Conservation (phyloP, 2,113 vertebrate genomes). For the Salminus brasiliensis region DNA sequence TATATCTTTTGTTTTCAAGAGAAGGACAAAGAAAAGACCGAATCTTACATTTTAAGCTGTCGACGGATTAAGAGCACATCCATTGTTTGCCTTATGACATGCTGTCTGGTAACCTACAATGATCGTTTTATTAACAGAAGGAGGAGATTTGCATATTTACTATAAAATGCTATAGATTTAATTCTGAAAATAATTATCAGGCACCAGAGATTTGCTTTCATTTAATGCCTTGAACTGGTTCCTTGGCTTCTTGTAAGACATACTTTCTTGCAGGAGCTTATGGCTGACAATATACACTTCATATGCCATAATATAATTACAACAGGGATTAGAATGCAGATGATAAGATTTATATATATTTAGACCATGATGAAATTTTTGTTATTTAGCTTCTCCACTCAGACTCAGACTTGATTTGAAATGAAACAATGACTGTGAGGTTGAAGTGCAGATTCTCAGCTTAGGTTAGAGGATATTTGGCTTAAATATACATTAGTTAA, state of each 20-base stretch:
- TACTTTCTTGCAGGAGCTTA: slow-evolving; percentile 59
- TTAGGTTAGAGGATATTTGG: not conserved
- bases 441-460: not conserved
- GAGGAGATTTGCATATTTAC: slow-evolving; percentile 1
- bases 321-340: slow-evolving; percentile 67
- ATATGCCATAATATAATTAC: slow-evolving; percentile 66
- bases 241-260: not conserved
- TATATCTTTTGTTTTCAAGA: too few relatives aligned
- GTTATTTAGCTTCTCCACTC: not conserved
- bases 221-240: slow-evolving; percentile 15
- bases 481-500: not conserved
- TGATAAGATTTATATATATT: not conserved
- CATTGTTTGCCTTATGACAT: slow-evolving; percentile 23
- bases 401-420: too few relatives aligned
- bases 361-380: not conserved
- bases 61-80: slow-evolving; percentile 23
- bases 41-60: slow-evolving; percentile 12
- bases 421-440: not conserved
- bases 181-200: slow-evolving; percentile 15
- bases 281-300: slow-evolving; percentile 52
- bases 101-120: slow-evolving; percentile 6
- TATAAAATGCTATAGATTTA: not conserved
- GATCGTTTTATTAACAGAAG: slow-evolving; percentile 19
- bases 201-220: not conserved
- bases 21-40: slow-evolving; percentile 20